These are phyloP conservation scores for Caenorhabditis inopinata DNA, from an alignment of 1,140 invertebrate genomes.

Conservation along the genomic window DNA sequence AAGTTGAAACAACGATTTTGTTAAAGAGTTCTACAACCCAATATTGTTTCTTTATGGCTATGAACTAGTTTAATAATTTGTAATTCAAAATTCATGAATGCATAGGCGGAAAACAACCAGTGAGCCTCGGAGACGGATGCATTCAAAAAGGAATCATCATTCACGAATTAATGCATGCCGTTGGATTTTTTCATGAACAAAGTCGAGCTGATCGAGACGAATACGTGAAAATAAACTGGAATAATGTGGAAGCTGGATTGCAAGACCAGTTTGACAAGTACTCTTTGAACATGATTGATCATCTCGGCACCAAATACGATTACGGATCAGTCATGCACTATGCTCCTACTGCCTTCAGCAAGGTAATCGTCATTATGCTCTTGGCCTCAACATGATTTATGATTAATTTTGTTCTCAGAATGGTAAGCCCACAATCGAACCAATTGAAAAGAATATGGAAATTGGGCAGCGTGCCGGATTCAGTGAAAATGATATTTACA, in stretches of 20 bases:
- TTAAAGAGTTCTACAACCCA: no score
- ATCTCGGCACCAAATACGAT: conserved; percentile 62
- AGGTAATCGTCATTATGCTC: not conserved
- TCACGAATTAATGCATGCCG: conserved; percentile 73
- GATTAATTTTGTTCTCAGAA: no score
- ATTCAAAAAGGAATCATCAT: conserved; percentile 70
- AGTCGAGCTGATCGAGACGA: conserved; percentile 72
- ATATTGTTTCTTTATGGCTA: not conserved
- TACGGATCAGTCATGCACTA: conserved; percentile 69
- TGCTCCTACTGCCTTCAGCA: conserved; percentile 66
- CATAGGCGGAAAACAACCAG: conserved; percentile 65
- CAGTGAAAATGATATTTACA: conserved; percentile 57
- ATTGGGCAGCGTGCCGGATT: conserved; percentile 68
- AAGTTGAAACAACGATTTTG: no score
- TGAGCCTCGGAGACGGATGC: conserved; percentile 56
- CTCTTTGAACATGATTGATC: conserved; percentile 53
- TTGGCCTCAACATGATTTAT: no score
- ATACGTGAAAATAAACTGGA: conserved; percentile 72
- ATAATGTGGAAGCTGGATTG: conserved; percentile 70
- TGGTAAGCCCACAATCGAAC: conserved; percentile 65
- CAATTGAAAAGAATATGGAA: conserved; percentile 49
- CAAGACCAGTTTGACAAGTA: conserved; percentile 59
- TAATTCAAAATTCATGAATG: not conserved
- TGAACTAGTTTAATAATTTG: not conserved
- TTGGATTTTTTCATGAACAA: conserved; percentile 72